A percentile compares a stretch with the other conserved stretches of the same genome.
These are phyloP conservation scores for Oophaga pumilio DNA, from an alignment of 2,113 vertebrate species.

Conservation along the genomic window DNA sequence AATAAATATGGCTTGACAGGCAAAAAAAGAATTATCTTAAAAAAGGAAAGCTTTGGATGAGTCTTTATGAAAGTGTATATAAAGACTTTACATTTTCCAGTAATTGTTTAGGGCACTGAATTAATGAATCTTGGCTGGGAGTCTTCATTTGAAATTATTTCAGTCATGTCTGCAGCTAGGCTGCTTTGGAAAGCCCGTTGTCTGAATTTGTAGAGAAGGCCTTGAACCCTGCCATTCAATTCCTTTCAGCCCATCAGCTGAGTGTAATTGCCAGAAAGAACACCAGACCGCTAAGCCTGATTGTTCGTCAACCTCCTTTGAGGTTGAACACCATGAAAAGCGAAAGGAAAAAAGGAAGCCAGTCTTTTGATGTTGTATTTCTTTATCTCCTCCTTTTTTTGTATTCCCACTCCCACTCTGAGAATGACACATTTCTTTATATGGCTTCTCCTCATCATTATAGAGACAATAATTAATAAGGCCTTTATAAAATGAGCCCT, in stretches of 20 bases:
- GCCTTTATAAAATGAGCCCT: slow-evolving; percentile 95
- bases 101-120: slow-evolving; percentile 85
- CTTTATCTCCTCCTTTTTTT: slow-evolving; percentile 72
- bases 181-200: slow-evolving; percentile 87
- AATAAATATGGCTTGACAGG: slow-evolving; percentile 60
- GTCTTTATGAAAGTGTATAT: slow-evolving; percentile 82
- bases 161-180: slow-evolving; percentile 85
- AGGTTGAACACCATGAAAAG: slow-evolving; percentile 99
- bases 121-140: slow-evolving; percentile 83
- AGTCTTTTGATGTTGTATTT: slow-evolving; percentile 94
- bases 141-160: slow-evolving; percentile 98
- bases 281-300: slow-evolving; percentile 93
- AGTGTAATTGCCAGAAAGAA: slow-evolving; percentile 99
- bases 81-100: slow-evolving; percentile 82
- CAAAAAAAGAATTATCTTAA: slow-evolving; percentile 76
- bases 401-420: slow-evolving; percentile 83
- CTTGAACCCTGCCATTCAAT: slow-evolving; percentile 99
- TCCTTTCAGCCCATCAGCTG: slow-evolving; percentile 99
- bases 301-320: slow-evolving; percentile 99
- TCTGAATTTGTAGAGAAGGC: slow-evolving; percentile 95
- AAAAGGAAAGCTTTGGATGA: slow-evolving; percentile 75
- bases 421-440: slow-evolving; percentile 97
- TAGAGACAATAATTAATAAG: slow-evolving; percentile 99
- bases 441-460: slow-evolving; percentile 87
- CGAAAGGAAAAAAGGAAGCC: slow-evolving; percentile 77